These are phyloP conservation scores for Lordiphosa stackelbergi DNA, from an alignment of 1,140 invertebrate genomes.

Conservation along the genomic window DNA sequence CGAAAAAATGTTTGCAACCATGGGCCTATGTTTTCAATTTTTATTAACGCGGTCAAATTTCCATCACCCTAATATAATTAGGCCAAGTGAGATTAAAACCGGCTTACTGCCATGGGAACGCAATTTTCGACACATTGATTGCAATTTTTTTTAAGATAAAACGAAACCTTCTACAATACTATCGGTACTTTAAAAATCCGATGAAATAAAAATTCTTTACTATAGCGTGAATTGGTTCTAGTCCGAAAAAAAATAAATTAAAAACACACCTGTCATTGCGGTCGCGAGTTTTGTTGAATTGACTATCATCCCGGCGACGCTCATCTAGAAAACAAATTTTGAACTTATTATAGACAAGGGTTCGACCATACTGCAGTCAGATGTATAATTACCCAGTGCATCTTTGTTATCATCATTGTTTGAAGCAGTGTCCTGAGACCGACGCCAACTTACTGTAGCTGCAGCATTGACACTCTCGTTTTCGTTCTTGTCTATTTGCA, in stretches of 20 bases:
- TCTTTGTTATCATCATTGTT: constrained; percentile 37
- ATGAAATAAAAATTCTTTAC: too few species aligned
- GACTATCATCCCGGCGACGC: constrained; percentile 33
- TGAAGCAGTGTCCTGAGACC: constrained; percentile 19
- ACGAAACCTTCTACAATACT: too few species aligned
- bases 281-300: constrained; percentile 36
- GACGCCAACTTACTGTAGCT: constrained; percentile 42
- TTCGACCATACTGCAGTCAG: not conserved
- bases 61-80: too few species aligned
- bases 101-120: too few species aligned
- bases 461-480: constrained; percentile 56
- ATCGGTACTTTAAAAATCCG: too few species aligned
- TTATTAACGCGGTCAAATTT: too few species aligned
- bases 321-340: constrained; percentile 29
- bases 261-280: constrained; percentile 39
- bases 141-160: too few species aligned
- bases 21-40: too few species aligned
- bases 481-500: constrained; percentile 59
- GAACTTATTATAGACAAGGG: not conserved
- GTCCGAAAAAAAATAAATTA: not conserved
- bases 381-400: constrained; percentile 18
- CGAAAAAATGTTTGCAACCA: too few species aligned
- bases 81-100: too few species aligned
- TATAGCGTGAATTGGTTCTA: too few species aligned
- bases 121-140: too few species aligned